A percentile compares a stretch with the other conserved stretches of the same genome.
phyloP scores from a whole-genome alignment of 2,888 invertebrate genomes.

The Phortica magna region DNA sequence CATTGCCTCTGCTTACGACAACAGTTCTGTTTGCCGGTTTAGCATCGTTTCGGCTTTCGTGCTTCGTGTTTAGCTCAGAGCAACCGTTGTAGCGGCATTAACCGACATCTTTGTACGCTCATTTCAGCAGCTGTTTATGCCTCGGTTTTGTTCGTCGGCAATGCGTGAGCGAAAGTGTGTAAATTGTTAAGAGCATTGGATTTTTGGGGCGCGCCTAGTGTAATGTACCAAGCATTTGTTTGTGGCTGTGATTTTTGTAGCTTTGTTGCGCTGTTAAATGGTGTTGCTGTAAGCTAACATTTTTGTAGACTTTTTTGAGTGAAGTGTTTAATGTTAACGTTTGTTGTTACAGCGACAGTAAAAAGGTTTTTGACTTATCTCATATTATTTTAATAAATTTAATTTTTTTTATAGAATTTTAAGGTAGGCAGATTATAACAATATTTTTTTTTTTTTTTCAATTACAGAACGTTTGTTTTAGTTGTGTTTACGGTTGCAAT shows the following conservation, averaged over 20 bases:
- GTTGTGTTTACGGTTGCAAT: too few relatives aligned
- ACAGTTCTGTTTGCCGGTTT: constrained; percentile 10
- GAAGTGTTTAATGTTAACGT: not conserved
- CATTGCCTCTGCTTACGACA: constrained; percentile 20
- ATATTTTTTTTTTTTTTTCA: too few relatives aligned
- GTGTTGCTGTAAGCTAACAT: constrained; percentile 37
- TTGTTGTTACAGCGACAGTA: not conserved
- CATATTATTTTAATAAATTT: too few relatives aligned
- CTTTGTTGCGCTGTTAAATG: constrained; percentile 49
- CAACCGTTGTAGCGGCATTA: not conserved
- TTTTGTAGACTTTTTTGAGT: constrained; percentile 51
- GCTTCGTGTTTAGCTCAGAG: not conserved
- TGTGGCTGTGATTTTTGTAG: constrained; percentile 44
- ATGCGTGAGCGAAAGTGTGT: not conserved
- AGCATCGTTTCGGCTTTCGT: constrained; percentile 7
- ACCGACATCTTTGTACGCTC: not conserved
- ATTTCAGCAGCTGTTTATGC: not conserved
- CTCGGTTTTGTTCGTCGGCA: not conserved
- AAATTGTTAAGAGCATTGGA: not conserved
- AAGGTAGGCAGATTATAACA: too few relatives aligned
- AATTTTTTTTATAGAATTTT: too few relatives aligned
- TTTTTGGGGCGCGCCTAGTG: constrained; percentile 52
- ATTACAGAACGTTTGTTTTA: too few relatives aligned
- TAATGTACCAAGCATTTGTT: not conserved
- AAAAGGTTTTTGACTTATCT: not conserved